Evolutionary conservation across 2,797 vertebrate species (phyloP).

Genomic region (Oryzias dopingdopingensis): DNA sequence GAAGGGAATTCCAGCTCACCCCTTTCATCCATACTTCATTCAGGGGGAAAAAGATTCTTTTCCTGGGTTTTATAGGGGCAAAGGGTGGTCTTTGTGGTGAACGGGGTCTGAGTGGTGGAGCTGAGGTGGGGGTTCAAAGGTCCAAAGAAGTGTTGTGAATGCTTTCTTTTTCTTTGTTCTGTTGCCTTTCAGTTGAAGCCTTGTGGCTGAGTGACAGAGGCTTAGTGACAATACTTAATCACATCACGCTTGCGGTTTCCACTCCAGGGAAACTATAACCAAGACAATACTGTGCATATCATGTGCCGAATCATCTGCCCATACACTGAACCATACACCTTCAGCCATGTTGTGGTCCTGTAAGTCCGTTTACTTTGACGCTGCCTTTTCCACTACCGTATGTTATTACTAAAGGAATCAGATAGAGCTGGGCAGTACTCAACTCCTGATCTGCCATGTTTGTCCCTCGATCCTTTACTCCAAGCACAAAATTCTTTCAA

Average conservation of each 20-base stretch:
- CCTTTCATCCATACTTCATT: constrained; percentile 44
- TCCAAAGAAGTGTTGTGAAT: constrained; percentile 21
- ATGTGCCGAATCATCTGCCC: constrained; percentile 22
- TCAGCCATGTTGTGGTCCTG: not conserved
- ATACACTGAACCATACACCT: constrained; percentile 19
- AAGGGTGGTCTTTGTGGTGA: constrained; percentile 16
- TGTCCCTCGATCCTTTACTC: constrained; percentile 23
- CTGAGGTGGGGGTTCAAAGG: constrained; percentile 12
- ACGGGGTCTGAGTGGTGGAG: constrained; percentile 10
- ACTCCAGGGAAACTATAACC: constrained; percentile 45
- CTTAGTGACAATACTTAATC: constrained; percentile 67
- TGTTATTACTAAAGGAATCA: not conserved
- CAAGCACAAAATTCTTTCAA: constrained; percentile 14
- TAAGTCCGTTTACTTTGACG: not conserved
- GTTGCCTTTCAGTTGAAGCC: constrained; percentile 39
- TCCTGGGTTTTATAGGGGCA: constrained; percentile 9
- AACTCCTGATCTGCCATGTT: constrained; percentile 17
- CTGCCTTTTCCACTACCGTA: not conserved
- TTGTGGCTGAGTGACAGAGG: constrained; percentile 56
- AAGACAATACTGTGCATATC: constrained; percentile 48
- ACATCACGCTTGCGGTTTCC: constrained; percentile 53
- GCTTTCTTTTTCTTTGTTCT: constrained; percentile 41
- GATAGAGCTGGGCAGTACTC: constrained; percentile 7
- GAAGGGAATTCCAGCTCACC: constrained; percentile 33
- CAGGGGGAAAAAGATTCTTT: constrained; percentile 23